phyloP scores from a whole-genome alignment of 2,113 vertebrate species.

The Struthidea cinerea region DNA sequence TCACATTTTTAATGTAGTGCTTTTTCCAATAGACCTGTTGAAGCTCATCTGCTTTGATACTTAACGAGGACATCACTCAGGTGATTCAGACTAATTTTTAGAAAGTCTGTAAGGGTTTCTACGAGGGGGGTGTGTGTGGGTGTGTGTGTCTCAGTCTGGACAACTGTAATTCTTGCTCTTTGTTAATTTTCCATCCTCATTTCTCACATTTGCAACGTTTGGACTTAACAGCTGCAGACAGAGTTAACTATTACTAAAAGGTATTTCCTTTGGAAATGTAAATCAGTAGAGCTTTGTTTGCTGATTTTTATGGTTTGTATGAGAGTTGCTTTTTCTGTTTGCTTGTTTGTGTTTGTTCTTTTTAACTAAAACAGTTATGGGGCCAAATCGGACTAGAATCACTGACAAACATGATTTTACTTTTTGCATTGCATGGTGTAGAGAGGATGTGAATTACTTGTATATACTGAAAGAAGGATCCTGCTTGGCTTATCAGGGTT shows the following conservation, averaged over 20 bases:
- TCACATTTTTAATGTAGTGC: neutral
- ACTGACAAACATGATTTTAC: neutral
- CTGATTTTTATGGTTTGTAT: neutral
- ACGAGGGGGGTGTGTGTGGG: rapidly evolving
- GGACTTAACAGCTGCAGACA: neutral
- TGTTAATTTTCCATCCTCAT: neutral
- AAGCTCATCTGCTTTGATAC: constrained; percentile 1
- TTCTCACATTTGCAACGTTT: neutral
- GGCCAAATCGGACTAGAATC: neutral
- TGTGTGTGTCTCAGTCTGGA: neutral
- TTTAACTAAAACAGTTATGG: neutral
- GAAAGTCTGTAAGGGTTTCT: neutral
- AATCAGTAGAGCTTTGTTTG: neutral
- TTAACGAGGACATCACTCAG: neutral
- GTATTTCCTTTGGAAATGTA: neutral
- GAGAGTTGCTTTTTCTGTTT: neutral
- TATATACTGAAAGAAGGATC: neutral
- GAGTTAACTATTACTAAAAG: neutral
- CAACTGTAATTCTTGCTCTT: neutral
- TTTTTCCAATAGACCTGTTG: neutral
- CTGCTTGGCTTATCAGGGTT: neutral
- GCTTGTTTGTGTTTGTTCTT: neutral
- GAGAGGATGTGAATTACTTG: neutral
- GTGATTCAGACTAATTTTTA: neutral
- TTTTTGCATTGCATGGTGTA: neutral